Base-by-base conservation (phyloP, 2,888 invertebrate species). In the Athrips mouffetella region DNA sequence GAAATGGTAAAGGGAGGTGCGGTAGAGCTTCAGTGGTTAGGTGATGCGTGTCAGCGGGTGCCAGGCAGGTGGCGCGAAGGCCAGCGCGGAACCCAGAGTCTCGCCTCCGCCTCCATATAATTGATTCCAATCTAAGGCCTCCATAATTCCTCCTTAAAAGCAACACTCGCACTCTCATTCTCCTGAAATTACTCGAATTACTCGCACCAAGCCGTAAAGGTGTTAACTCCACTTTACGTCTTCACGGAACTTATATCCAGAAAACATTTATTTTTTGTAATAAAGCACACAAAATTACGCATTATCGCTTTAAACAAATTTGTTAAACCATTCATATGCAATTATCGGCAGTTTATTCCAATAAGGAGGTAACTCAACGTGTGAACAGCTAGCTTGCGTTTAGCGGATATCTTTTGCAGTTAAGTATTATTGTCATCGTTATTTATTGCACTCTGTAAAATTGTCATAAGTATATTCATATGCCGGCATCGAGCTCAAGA, bases 91-190 rank as follows among this genome's bases (percentile, higher is more conserved):
- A 74, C 68, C 75, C 73, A 77, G 76, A 80, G 76, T 75, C 68
- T 73, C 75, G 77, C 74, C 74, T 74, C 68, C 75, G 77, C 74
- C 74, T 74, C 68, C 74, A 72, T 73, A 79, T 84, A 85, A 84
- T 85, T 85, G 83, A 85, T 86, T 83, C 78, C 83, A 83, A 85
- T 85, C 85, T 77, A 76, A 73, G 73, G 67, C 68, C 69, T 61
- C 72, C 73, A 77, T 81, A 80, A 80, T 78, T 76, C 71, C 70
- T 69, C 56, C 70, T 69, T 55, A 63, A 65, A 70, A 70, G 67
- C 70, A 69, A 67, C 67, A 72, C 73, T n/a, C n/a, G n/a, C 71
- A 72, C 72, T 76, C 73, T 76, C 72, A 69, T 63, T 69, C 65
- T 65, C 59, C 53, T 52, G 60, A 65, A 68, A 70, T 69, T 72